These are phyloP conservation scores for Dicerorhinus sumatrensis DNA, from an alignment of 2,113 vertebrate species.

Conservation along the genomic window DNA sequence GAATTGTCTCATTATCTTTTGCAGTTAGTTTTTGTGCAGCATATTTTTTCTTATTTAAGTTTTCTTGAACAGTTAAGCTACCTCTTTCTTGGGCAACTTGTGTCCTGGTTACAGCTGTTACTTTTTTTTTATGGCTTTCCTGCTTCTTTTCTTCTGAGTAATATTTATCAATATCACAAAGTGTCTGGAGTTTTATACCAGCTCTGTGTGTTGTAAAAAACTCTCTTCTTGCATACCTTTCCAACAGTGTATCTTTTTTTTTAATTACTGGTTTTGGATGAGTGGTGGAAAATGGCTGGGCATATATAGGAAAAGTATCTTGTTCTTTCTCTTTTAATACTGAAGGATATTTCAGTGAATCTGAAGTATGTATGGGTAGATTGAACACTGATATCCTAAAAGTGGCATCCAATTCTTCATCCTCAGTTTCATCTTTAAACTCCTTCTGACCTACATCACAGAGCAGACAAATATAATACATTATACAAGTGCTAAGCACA, in stretches of 20 bases:
- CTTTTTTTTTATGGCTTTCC: slow-evolving; percentile 25
- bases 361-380: slow-evolving; percentile 46
- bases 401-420: slow-evolving; percentile 32
- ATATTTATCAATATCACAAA: slow-evolving; percentile 81
- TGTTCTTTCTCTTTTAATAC: slow-evolving; percentile 60
- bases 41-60: slow-evolving; percentile 40
- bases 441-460: slow-evolving; percentile 54
- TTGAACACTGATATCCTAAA: slow-evolving; percentile 75
- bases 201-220: slow-evolving; percentile 32
- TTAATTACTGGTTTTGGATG: background rate
- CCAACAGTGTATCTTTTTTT: background rate
- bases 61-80: background rate
- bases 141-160: slow-evolving; percentile 63
- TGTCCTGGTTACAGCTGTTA: background rate
- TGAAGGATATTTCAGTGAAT: background rate
- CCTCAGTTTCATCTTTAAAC: background rate
- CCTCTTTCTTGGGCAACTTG: slow-evolving; percentile 11
- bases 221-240: slow-evolving; percentile 23
- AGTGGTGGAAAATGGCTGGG: background rate
- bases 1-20: slow-evolving; percentile 45
- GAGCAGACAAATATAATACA: slow-evolving; percentile 28
- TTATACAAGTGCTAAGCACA: background rate
- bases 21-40: background rate
- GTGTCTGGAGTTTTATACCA: slow-evolving; percentile 62
- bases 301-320: background rate